Base-by-base conservation (phyloP, 2,113 vertebrate species). In the Chaetodon auriga region DNA sequence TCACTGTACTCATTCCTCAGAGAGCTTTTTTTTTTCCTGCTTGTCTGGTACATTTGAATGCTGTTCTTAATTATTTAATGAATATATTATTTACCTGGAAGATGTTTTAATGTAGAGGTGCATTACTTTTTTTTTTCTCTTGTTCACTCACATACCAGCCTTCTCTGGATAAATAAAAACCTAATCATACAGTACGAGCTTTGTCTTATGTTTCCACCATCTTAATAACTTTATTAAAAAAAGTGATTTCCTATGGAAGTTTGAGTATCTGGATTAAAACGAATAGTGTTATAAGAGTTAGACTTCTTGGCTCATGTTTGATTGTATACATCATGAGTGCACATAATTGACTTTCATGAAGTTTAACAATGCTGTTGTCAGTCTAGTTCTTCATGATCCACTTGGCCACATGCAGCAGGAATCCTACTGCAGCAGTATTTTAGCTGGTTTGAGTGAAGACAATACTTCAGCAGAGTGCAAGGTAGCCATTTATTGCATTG, bases 41-140 rank as follows among this genome's bases (percentile, higher is more conserved):
- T 96, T 96, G 95, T 96, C 96, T 97, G 97, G 97, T 98, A 97
- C 96, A 97, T 96, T 97, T 96, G 94, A 93, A 95, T 97, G 96
- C 96, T 96, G 95, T 97, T 95, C 92, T 97, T 97, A 95, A 96
- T 97, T 97, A 97, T 97, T 98, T 96, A 97, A 97, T 94, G 94
- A 95, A 89, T 94, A 92, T 94, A 90, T 94, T 92, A 95, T 95
- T 96, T 96, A 95, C 94, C 46, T 86, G 91, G 91, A 89, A 94
- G 63, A 92, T 93, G 92, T 95, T 95, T 95, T 96, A 94, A 94
- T 96, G 95, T 95, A 94, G 95, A 91, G 91, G 90, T 35, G 85
- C 95, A 93, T 95, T 96, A 94, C 92, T 76, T 87, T 93, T 92
- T 91, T 93, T 80, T 93, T 92, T 91, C 30, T 80, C 55, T 75